Conservation (phyloP, 2,888 invertebrate genomes). For the Artemia sp. region DNA sequence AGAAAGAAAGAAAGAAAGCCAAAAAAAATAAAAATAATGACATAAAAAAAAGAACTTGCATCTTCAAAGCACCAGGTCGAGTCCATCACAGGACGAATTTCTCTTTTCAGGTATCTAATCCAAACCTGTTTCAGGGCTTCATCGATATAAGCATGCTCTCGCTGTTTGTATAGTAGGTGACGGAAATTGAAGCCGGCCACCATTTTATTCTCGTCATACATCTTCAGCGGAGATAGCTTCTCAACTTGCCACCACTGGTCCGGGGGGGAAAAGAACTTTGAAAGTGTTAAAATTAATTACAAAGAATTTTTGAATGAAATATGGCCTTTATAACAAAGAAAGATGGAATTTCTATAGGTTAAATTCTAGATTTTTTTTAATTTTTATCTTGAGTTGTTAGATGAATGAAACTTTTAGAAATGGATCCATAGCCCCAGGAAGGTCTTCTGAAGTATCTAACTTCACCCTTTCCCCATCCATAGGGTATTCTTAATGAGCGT, state of each 20-base stretch:
- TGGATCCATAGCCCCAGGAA: too few species aligned
- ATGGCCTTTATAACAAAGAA: neutral
- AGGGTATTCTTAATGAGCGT: too few species aligned
- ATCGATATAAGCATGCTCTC: conserved; percentile 50
- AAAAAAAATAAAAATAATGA: neutral
- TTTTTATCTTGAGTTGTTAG: too few species aligned
- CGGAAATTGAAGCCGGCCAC: conserved; percentile 66
- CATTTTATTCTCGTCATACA: conserved; percentile 74
- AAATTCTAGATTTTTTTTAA: too few species aligned
- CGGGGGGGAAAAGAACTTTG: conserved; percentile 25
- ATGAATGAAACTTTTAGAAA: too few species aligned
- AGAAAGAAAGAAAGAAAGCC: neutral
- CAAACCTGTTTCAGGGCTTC: conserved; percentile 53
- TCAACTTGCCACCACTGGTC: conserved; percentile 79
- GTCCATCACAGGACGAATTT: conserved; percentile 64
- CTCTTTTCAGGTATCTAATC: conserved; percentile 53
- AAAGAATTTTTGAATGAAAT: conserved; percentile 24
- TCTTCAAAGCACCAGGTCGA: conserved; percentile 75
- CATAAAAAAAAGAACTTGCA: conserved; percentile 37
- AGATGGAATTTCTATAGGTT: neutral
- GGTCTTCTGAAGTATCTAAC: too few species aligned
- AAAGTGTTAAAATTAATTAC: conserved; percentile 22
- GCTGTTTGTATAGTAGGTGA: conserved; percentile 60
- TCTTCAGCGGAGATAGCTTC: conserved; percentile 68
- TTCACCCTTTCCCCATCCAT: too few species aligned